Evolutionary conservation across 2,888 invertebrate species (phyloP).

Genomic region (Epicampocera succincta): DNA sequence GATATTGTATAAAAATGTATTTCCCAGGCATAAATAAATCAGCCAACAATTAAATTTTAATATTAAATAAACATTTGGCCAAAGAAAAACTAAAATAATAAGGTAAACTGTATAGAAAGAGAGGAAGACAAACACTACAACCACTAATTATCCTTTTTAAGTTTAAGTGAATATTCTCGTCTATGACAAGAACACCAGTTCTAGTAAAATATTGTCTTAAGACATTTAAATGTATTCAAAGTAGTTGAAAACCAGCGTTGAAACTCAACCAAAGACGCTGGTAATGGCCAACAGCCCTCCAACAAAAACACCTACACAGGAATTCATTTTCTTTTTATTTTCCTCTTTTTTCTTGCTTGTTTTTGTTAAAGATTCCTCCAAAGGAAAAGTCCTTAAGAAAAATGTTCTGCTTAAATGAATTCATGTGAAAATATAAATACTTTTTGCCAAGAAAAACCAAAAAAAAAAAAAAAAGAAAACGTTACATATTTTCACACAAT

Average conservation of each 20-base stretch:
- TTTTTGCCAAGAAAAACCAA: conserved; percentile 32
- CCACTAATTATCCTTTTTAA: conserved; percentile 68
- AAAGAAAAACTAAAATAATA: conserved; percentile 12
- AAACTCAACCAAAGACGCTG: conserved; percentile 19
- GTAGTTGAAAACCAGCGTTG: conserved; percentile 7
- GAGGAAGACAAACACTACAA: conserved; percentile 53
- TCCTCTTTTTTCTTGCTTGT: background rate
- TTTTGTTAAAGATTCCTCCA: conserved; percentile 42
- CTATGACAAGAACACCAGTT: conserved; percentile 20
- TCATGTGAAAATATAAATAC: conserved; percentile 76
- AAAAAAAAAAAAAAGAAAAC: conserved; percentile 31
- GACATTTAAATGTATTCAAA: conserved; percentile 38
- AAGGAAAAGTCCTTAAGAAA: conserved; percentile 52
- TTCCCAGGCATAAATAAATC: conserved; percentile 41
- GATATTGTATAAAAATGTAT: no score
- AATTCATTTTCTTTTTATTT: background rate
- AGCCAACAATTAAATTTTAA: conserved; percentile 42
- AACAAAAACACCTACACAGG: conserved; percentile 41
- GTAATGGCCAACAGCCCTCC: conserved; percentile 15
- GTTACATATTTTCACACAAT: conserved; percentile 69
- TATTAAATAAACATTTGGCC: conserved; percentile 52
- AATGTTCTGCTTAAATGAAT: conserved; percentile 75
- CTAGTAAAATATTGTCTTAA: conserved; percentile 61
- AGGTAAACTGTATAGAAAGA: background rate
- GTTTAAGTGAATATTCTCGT: conserved; percentile 45